Evolutionary conservation across 2,113 vertebrate species (phyloP).

Genomic region (Ageneiosus marmoratus): DNA sequence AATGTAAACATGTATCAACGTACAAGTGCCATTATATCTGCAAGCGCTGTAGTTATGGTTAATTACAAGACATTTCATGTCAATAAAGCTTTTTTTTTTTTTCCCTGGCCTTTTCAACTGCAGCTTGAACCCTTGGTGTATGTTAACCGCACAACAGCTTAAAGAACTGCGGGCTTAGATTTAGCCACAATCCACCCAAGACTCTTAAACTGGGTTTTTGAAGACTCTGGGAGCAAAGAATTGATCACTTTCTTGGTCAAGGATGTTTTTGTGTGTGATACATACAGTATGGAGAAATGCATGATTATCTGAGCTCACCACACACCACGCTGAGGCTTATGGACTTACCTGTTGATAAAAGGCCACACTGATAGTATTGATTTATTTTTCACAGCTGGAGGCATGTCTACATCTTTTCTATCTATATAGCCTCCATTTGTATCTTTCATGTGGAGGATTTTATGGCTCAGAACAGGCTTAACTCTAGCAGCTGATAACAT

Average conservation of each 20-base stretch:
- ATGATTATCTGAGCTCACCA: conserved; percentile 19
- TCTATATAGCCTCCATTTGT: neutral
- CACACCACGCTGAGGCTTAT: neutral
- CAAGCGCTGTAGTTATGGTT: neutral
- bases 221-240: neutral
- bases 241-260: neutral
- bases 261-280: neutral
- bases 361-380: conserved; percentile 27
- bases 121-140: neutral
- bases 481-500: conserved; percentile 24
- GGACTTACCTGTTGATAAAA: conserved; percentile 21
- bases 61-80: neutral
- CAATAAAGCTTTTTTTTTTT: neutral
- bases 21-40: neutral
- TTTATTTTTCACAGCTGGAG: conserved; percentile 4
- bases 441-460: neutral
- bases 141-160: neutral
- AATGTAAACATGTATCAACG: neutral
- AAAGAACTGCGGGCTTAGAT: neutral
- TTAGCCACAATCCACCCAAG: neutral
- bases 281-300: neutral
- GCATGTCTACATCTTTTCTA: conserved; percentile 1
- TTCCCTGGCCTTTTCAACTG: neutral
- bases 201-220: conserved; percentile 4
- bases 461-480: neutral